phyloP scores from a whole-genome alignment of 1,140 invertebrate genomes.

The Ganaspis sp. region DNA sequence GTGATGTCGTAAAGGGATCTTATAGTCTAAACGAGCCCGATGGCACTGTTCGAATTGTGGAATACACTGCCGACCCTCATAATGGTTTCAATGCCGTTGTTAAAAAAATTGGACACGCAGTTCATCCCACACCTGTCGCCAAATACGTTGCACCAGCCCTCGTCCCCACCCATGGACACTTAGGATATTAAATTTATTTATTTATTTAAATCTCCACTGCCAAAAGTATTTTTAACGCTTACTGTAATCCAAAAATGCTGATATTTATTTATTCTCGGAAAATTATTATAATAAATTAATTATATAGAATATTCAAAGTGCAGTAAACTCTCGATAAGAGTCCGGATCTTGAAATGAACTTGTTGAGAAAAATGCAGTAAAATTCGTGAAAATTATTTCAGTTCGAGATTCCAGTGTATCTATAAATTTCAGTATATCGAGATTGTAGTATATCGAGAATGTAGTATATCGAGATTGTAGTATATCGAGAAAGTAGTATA shows the following conservation, averaged over 20 bases:
- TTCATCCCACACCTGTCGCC: constrained; percentile 63
- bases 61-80: constrained; percentile 73
- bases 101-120: constrained; percentile 69
- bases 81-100: constrained; percentile 75
- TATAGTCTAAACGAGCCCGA: constrained; percentile 75
- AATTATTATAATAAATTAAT: too few relatives aligned
- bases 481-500: too few relatives aligned
- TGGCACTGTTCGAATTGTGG: constrained; percentile 71
- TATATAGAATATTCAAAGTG: too few relatives aligned
- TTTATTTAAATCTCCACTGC: not conserved
- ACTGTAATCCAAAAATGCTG: not conserved
- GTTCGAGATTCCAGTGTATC: too few relatives aligned
- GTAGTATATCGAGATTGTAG: too few relatives aligned
- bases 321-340: too few relatives aligned
- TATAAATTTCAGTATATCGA: too few relatives aligned
- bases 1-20: constrained; percentile 73
- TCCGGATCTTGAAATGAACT: too few relatives aligned
- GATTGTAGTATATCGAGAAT: too few relatives aligned
- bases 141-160: constrained; percentile 57
- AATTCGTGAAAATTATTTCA: too few relatives aligned
- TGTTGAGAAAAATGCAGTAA: too few relatives aligned
- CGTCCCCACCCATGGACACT: constrained; percentile 43
- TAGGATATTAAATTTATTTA: constrained; percentile 3
- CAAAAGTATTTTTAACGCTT: not conserved
- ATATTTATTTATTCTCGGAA: too few relatives aligned